A percentile compares a stretch with the other conserved stretches of the same genome.
phyloP scores from a whole-genome alignment of 1,140 invertebrate species.

The Adoxophyes honmai region DNA sequence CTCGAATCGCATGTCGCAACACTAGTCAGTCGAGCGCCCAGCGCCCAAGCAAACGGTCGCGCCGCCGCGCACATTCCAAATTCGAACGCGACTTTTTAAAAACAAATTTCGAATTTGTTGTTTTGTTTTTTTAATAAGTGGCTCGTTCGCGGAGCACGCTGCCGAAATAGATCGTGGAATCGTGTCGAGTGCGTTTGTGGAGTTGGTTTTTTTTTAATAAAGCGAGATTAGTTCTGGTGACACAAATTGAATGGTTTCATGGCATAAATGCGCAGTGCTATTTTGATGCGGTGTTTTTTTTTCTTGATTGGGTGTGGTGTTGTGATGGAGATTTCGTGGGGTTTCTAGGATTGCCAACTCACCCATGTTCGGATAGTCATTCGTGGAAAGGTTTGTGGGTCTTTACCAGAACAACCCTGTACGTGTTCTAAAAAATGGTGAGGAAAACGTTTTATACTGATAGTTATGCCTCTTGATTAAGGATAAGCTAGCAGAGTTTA shows the following conservation, averaged over 20 bases:
- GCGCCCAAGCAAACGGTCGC: conserved; percentile 12
- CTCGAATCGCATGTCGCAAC: conserved; percentile 20
- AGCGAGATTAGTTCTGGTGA: conserved; percentile 29
- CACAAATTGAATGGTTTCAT: conserved; percentile 27
- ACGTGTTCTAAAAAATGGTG: no score
- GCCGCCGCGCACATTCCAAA: conserved; percentile 14
- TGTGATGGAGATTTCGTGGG: no score
- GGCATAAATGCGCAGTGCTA: conserved; percentile 15
- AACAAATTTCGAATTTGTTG: background rate
- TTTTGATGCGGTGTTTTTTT: conserved; percentile 10
- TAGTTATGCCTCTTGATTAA: no score
- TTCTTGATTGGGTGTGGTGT: background rate
- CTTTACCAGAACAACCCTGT: no score
- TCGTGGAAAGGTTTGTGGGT: no score
- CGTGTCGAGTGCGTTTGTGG: conserved; percentile 14
- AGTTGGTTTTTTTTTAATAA: conserved; percentile 25
- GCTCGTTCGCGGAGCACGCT: background rate
- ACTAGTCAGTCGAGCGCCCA: conserved; percentile 17
- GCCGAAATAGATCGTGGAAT: background rate
- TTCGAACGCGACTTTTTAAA: conserved; percentile 2
- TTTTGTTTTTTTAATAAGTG: conserved; percentile 3
- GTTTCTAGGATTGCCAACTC: no score
- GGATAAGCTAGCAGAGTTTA: no score
- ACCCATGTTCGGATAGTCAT: no score
- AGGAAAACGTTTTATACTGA: no score